phyloP scores from a whole-genome alignment of 2,888 invertebrate genomes.

The Sepioteuthis lessoniana region DNA sequence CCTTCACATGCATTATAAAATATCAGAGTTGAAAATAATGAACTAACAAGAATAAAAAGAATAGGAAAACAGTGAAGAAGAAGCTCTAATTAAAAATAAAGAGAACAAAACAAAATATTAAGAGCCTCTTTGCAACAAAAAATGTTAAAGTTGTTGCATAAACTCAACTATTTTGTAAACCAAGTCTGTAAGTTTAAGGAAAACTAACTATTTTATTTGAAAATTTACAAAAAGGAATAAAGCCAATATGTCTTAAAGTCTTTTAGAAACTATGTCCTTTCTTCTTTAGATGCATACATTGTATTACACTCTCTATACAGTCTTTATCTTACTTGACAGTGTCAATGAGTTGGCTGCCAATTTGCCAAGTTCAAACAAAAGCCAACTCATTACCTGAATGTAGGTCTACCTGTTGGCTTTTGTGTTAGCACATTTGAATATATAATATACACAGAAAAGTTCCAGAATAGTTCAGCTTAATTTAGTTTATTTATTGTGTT shows the following conservation, averaged over 20 bases:
- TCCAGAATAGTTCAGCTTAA: neutral
- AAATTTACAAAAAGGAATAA: too few species aligned
- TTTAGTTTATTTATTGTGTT: neutral
- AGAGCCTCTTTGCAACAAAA: neutral
- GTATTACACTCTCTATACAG: neutral
- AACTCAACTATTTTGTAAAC: too few species aligned
- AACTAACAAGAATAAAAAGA: neutral
- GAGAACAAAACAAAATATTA: neutral
- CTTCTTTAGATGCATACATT: neutral
- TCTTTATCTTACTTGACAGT: neutral
- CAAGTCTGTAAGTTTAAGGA: too few species aligned
- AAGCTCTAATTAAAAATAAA: neutral
- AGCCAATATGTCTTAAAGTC: too few species aligned
- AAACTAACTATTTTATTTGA: too few species aligned
- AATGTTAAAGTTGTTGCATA: too few species aligned
- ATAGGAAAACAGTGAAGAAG: neutral
- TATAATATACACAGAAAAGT: neutral
- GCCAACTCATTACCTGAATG: neutral
- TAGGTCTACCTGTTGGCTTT: neutral
- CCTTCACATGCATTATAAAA: too few species aligned
- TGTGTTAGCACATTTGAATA: neutral
- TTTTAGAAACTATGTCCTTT: neutral
- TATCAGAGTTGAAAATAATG: too few species aligned
- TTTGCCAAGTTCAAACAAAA: conserved; percentile 10
- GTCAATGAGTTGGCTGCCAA: neutral